These are phyloP conservation scores for Paraescarpia echinospica DNA, from an alignment of 1,140 invertebrate genomes.

Conservation along the genomic window DNA sequence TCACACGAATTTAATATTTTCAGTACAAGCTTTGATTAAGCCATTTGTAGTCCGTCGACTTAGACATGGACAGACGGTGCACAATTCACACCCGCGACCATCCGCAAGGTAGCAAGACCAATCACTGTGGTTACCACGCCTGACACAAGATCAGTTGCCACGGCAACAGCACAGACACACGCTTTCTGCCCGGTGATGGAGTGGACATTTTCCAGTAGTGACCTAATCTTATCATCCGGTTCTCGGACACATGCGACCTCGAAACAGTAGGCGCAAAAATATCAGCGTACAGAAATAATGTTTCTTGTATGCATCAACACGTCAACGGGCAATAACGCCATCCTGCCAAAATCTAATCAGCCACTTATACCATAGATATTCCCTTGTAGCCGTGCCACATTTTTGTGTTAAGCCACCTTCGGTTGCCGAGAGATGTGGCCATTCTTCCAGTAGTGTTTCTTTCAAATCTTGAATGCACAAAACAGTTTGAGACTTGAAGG, in stretches of 20 bases:
- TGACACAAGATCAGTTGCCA: neutral
- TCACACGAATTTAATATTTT: neutral
- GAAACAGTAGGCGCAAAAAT: neutral
- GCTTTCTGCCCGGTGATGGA: neutral
- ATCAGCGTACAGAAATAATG: neutral
- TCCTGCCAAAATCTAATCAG: neutral
- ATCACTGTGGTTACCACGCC: neutral
- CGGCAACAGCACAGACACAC: neutral
- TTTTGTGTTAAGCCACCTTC: neutral
- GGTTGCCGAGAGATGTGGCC: neutral
- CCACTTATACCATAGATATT: neutral
- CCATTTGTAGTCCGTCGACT: neutral
- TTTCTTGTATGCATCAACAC: neutral
- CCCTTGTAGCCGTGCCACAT: neutral
- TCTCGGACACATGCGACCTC: neutral
- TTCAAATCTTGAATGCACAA: neutral
- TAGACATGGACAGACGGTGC: neutral
- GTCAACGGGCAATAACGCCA: neutral
- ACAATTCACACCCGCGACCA: neutral
- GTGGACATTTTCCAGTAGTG: neutral
- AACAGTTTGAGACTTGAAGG: too few species aligned
- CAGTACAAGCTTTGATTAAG: neutral
- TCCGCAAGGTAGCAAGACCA: neutral
- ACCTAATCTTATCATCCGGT: neutral
- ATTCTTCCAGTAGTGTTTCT: neutral